Conservation (phyloP, 2,797 vertebrate species). For the Thaleichthys pacificus region DNA sequence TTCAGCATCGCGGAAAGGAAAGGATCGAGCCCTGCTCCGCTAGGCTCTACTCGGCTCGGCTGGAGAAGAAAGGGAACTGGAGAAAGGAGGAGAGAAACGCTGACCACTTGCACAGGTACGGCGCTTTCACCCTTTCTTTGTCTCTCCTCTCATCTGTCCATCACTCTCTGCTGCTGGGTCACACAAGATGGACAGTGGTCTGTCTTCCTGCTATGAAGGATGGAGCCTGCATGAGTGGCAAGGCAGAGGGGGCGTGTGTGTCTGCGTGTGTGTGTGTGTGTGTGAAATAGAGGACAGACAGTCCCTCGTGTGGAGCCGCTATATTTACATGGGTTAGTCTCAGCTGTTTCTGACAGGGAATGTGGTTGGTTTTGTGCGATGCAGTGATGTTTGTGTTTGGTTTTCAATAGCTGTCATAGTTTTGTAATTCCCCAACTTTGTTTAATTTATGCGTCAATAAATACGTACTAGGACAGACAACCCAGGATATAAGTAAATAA, state of each 20-base stretch:
- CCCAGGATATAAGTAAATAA: not conserved
- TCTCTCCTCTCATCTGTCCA: slow-evolving; percentile 7
- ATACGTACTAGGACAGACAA: not conserved
- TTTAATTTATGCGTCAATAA: not conserved
- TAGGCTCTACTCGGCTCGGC: slow-evolving; percentile 53
- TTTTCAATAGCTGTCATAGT: not conserved
- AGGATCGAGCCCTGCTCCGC: slow-evolving; percentile 67
- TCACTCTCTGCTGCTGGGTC: not conserved
- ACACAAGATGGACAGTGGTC: slow-evolving; percentile 5
- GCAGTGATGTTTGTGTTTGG: not conserved
- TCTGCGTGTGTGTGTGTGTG: slow-evolving; percentile 2
- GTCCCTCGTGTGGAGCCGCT: slow-evolving; percentile 44
- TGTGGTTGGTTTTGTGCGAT: not conserved
- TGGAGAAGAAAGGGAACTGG: slow-evolving; percentile 12
- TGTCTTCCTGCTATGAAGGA: slow-evolving; percentile 16
- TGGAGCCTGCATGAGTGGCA: slow-evolving; percentile 8
- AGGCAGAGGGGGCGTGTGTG: slow-evolving; percentile 40
- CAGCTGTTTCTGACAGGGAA: slow-evolving; percentile 23
- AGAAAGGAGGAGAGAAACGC: slow-evolving; percentile 34
- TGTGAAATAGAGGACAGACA: slow-evolving; percentile 50
- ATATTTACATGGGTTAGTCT: slow-evolving; percentile 50
- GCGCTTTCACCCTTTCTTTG: not conserved
- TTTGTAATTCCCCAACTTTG: not conserved
- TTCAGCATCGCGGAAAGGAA: slow-evolving; percentile 71
- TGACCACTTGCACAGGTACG: slow-evolving; percentile 65